Base-by-base conservation (phyloP, 2,797 vertebrate genomes). In the Luscinia luscinia region DNA sequence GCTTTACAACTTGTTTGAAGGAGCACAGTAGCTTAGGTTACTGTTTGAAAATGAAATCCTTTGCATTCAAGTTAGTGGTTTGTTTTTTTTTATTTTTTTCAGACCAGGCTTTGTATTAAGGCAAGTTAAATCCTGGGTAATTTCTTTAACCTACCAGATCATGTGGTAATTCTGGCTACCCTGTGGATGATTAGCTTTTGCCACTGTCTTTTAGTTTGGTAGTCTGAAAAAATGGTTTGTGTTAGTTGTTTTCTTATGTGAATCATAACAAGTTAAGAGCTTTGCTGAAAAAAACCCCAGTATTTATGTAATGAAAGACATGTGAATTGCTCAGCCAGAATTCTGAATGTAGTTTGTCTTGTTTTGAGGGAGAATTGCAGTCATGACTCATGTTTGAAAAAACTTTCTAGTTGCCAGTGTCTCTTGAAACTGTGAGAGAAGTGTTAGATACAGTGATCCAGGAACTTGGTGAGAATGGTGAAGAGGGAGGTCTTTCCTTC, bases 381-480 rank as follows among this genome's bases (percentile, higher is more conserved):
- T 84, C 3, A 1, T 90, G 55, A 87, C 45, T 95, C 15, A 11
- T 12, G 5, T 62, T 77, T 93, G 18, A 45, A 76, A 79, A 93
- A 87, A 72, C 20, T 62, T 95, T 87, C 23, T 88, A 99, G 99
- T 96, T 99, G 79, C 99, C 99, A 6, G 98, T 99, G 73, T 98
- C 99, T 34, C 94, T 99, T 97, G 99, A 99, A 92, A 98, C 99
- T 69, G 98, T 99, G 73, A 97, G 98, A 85, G 99, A 99, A 84
- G 98, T 99, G 95, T 97, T 99, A 45, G 98, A 98, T 78, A 98
- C 98, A 52, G 98, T 99, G 82, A 99, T 98, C 96, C 98, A 99
- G 93, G 98, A 99, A 85, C 98, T 99, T 43, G 98, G 98, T 4
- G 98, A 99, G 59, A 97, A 93, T 55, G 98, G 80, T 61, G 99